Evolutionary conservation across 2,888 invertebrate genomes (phyloP).

Genomic region (Microplitis deprimator): DNA sequence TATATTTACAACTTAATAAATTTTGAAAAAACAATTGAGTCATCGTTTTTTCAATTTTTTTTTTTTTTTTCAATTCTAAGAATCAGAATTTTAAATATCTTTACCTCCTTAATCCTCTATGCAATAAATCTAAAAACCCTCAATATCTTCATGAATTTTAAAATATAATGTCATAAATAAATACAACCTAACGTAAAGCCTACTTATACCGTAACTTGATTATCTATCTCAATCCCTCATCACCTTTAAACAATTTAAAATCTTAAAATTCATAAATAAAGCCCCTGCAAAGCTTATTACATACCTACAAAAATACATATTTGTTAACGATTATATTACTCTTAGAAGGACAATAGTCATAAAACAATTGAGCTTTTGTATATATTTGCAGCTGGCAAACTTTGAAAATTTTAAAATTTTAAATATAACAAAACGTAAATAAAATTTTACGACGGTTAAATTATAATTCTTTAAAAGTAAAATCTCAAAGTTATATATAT

Average conservation of each 20-base stretch:
- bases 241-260: too few species aligned
- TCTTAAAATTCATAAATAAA: too few species aligned
- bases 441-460: background rate
- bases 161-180: background rate
- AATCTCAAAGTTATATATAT: background rate
- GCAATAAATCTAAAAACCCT: too few species aligned
- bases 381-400: background rate
- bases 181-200: background rate
- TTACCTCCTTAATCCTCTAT: too few species aligned
- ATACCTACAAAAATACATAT: background rate
- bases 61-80: too few species aligned
- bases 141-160: too few species aligned
- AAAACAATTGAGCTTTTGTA: background rate
- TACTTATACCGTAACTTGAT: background rate
- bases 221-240: background rate
- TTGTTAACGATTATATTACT: background rate
- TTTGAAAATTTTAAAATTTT: background rate
- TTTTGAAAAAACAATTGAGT: too few species aligned
- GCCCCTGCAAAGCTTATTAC: too few species aligned
- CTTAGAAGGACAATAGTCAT: background rate
- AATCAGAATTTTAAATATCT: too few species aligned
- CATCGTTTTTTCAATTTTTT: too few species aligned
- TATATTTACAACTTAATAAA: too few species aligned
- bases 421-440: background rate
- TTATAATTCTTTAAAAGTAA: background rate